A percentile compares a stretch with the other conserved stretches of the same genome.
These are phyloP conservation scores for Zophobas morio DNA, from an alignment of 1,140 invertebrate species.

Conservation along the genomic window DNA sequence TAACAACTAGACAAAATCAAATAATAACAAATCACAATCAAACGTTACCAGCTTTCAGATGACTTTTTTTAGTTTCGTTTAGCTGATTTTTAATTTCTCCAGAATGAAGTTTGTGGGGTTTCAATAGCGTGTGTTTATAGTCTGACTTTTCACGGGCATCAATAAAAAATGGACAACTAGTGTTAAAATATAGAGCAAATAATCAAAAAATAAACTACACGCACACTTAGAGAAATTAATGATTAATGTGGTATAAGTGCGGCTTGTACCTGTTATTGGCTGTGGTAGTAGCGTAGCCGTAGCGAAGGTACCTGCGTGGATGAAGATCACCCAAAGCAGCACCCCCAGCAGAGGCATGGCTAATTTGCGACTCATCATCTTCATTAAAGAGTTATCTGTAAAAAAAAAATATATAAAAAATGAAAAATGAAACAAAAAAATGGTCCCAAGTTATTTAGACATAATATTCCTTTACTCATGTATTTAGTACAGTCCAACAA, in stretches of 20 bases:
- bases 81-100: conserved; percentile 16
- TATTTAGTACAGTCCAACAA: too few species aligned
- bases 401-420: background rate
- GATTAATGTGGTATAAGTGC: conserved; percentile 49
- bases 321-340: conserved; percentile 57
- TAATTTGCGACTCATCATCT: conserved; percentile 52
- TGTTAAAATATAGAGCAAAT: background rate
- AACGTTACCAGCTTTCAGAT: conserved; percentile 45
- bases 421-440: background rate
- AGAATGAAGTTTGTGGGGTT: conserved; percentile 15
- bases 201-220: conserved; percentile 48
- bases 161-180: background rate
- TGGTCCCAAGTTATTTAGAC: background rate
- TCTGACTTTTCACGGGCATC: conserved; percentile 9
- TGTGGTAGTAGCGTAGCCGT: conserved; percentile 43
- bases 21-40: conserved; percentile 31
- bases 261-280: conserved; percentile 52
- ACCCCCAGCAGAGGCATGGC: conserved; percentile 57
- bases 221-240: background rate
- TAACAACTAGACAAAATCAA: conserved; percentile 49
- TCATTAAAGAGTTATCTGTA: conserved; percentile 39
- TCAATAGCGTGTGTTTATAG: conserved; percentile 36
- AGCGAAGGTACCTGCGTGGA: conserved; percentile 56
- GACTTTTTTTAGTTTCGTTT: conserved; percentile 34
- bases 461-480: background rate